Evolutionary conservation across 1,140 invertebrate genomes (phyloP), one percentile per base, ranked within the genome.

Genomic region (Trachelipus rathkii): DNA sequence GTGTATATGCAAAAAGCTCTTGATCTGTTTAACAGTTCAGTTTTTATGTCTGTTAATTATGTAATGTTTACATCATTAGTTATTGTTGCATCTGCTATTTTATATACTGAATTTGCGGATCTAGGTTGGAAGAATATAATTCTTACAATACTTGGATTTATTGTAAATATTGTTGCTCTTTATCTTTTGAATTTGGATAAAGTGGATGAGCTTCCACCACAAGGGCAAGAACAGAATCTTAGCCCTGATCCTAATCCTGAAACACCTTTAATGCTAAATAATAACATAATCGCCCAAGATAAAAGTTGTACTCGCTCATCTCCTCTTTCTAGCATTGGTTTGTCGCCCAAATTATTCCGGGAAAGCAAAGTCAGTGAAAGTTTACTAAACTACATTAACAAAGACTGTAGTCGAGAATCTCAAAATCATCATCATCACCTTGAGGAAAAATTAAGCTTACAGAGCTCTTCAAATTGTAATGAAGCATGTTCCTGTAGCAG

Each of bases 41-140:
- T 81, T n/a, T 78, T 81, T 23, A 81, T 81, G 79, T 81, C 79
- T 44, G 71, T 81, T 33, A 81, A 78, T 46, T 81, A 81, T 33
- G 79, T 81, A 4, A 73, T 81, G 15, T 81, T 81, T 24, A 78
- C 79, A 9, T 78, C 79, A 1, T 72, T 81, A 6, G 77, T 81
- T 11, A 81, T 81, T 43, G 70, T 78, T 11, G 79, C 77, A 13
- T 81, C 79, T 10, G 76, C 79, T 15, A 81, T 81, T 60, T 70
- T 81, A 23, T 81, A 78, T 73, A 77, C 79, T 60, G 74, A 78
- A 50, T 73, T 77, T 33, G 19, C 60, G 43, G 77, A 77, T 15
- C 76, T 81, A 19, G 79, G 79, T 19, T 68, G 73, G 44, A 81
- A 81, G 68, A 78, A 81, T 45, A 81, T 81, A 10, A 72, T 81